These are phyloP conservation scores for Spermophilus dauricus DNA, from an alignment of 2,113 vertebrate species.

Conservation along the genomic window DNA sequence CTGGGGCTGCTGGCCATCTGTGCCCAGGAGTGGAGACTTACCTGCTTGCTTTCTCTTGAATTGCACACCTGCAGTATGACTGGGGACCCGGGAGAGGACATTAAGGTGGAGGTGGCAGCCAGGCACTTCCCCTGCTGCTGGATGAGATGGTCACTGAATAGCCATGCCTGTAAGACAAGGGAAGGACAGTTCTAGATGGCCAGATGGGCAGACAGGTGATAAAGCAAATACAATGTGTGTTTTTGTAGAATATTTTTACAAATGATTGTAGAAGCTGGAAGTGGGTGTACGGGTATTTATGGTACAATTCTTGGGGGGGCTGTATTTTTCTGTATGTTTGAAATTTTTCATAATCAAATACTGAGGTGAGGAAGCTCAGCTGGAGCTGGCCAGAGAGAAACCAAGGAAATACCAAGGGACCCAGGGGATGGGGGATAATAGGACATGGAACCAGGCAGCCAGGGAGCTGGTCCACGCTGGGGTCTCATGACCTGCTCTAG, in stretches of 20 bases:
- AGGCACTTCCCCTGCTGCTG: slow-evolving; percentile 97
- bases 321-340: background rate
- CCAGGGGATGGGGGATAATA: background rate
- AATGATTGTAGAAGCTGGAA: background rate
- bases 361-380: background rate
- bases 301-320: background rate
- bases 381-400: background rate
- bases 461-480: background rate
- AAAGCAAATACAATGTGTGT: background rate
- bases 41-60: slow-evolving; percentile 96
- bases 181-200: background rate
- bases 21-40: slow-evolving; percentile 69
- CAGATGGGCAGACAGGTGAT: background rate
- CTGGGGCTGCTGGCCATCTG: background rate
- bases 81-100: slow-evolving; percentile 91
- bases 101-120: slow-evolving; percentile 92
- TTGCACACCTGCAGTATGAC: slow-evolving; percentile 95
- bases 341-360: slow-evolving; percentile 50
- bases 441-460: background rate
- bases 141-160: slow-evolving; percentile 95
- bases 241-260: background rate
- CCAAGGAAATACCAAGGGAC: background rate
- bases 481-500: background rate
- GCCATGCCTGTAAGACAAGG: slow-evolving; percentile 93
- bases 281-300: background rate